Percentiles rank a stretch among this genome's conserved stretches.
Conservation (phyloP, 2,113 vertebrate genomes). For the Aphelocoma coerulescens region DNA sequence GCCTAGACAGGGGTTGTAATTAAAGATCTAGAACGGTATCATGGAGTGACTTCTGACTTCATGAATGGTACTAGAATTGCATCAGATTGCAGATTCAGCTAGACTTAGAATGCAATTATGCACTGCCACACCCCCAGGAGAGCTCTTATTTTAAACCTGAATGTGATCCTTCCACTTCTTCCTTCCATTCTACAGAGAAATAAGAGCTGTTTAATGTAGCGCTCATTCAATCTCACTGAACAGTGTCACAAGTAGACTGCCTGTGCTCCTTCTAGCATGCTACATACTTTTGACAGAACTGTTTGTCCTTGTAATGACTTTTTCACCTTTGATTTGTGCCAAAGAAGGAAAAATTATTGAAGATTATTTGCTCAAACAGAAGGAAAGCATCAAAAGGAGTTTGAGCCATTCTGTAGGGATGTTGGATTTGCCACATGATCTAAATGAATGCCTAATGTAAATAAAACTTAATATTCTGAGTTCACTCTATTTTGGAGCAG, state of each 20-base stretch:
- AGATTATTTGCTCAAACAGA: not conserved
- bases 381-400: not conserved
- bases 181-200: not conserved
- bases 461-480: not conserved
- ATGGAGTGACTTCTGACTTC: not conserved
- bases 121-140: not conserved
- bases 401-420: not conserved
- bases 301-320: not conserved
- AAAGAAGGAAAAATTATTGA: not conserved
- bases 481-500: not conserved
- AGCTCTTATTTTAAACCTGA: not conserved
- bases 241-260: not conserved
- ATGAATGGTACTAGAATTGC: not conserved
- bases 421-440: not conserved
- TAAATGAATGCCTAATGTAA: not conserved
- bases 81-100: not conserved
- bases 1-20: not conserved
- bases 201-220: not conserved
- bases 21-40: not conserved
- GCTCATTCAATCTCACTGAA: not conserved
- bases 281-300: not conserved
- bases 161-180: not conserved
- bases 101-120: not conserved
- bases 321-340: not conserved
- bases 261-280: not conserved